Evolutionary conservation across 2,113 vertebrate genomes (phyloP), one percentile per base, ranked within the genome.

Genomic region (Takifugu bimaculatus): DNA sequence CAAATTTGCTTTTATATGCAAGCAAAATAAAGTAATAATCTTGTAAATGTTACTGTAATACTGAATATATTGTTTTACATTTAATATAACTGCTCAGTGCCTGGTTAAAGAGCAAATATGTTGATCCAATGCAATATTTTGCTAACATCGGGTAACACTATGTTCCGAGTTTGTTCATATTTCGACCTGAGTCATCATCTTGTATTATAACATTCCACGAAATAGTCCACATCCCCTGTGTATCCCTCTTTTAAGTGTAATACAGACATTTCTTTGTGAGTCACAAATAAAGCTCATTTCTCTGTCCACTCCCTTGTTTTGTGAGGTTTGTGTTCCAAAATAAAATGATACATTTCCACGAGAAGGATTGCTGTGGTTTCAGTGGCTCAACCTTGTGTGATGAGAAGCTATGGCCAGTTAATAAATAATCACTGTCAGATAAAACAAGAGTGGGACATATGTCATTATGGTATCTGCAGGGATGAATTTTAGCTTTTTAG

Each of bases 141-240:
- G 71, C 74, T 70, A 6, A 72, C 51, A 56, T 59, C 50, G 42
- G 28, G 69, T 72, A 61, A 42, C 71, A 48, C 54, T 53, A 74
- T 75, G 68, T 77, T 32, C 51, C 13, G 13, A 57, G 54, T 79
- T 3, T 72, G 15, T 60, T 75, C 75, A 68, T 79, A 65, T 77
- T 65, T 55, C 52, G 26, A 69, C 77, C 66, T 13, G 63, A 71
- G 57, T 60, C 70, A 59, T 66, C 66, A 78, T 66, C 74, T 73
- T 74, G 60, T 85, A 83, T 59, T 74, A 65, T 82, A 59, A 86
- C 86, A 89, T 89, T 89, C 88, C 88, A 88, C 29, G 61, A 65
- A 60, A 68, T 82, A 63, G 68, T 84, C 56, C 4, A 53, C 54
- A 61, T 78, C 68, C 78, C 55, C 29, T 28, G n/a, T 57, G 60